phyloP scores from a whole-genome alignment of 2,113 vertebrate species.

The Asarcornis scutulata region DNA sequence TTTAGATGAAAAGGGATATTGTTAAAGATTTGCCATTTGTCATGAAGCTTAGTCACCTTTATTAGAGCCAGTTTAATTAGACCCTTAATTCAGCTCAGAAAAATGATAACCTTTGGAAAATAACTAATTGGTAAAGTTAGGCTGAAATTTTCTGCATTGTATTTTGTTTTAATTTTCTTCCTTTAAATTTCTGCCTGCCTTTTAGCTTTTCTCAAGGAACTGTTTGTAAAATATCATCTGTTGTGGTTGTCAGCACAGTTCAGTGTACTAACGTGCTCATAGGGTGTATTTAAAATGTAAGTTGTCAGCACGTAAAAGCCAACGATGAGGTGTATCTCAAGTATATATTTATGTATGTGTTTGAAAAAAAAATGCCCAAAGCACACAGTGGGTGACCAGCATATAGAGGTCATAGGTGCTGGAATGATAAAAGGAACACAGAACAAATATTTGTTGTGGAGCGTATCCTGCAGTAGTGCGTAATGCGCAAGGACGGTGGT shows the following conservation, averaged over 20 bases:
- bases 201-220: background rate
- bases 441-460: rapidly evolving
- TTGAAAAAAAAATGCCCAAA: background rate
- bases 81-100: background rate
- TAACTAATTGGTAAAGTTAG: background rate
- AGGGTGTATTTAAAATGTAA: background rate
- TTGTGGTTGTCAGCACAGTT: background rate
- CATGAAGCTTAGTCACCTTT: background rate
- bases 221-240: background rate
- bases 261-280: background rate
- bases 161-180: background rate
- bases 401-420: background rate
- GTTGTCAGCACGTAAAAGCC: background rate
- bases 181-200: background rate
- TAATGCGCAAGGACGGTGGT: rapidly evolving
- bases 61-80: background rate
- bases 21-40: background rate
- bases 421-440: background rate
- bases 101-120: background rate
- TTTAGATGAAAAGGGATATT: background rate
- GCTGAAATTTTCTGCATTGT: background rate
- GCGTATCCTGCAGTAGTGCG: background rate
- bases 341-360: background rate
- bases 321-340: background rate
- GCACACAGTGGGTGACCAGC: background rate